Percentiles rank a stretch among this genome's conserved stretches.
Evolutionary conservation across 2,797 vertebrate genomes (phyloP).

Genomic region (Otus scops): DNA sequence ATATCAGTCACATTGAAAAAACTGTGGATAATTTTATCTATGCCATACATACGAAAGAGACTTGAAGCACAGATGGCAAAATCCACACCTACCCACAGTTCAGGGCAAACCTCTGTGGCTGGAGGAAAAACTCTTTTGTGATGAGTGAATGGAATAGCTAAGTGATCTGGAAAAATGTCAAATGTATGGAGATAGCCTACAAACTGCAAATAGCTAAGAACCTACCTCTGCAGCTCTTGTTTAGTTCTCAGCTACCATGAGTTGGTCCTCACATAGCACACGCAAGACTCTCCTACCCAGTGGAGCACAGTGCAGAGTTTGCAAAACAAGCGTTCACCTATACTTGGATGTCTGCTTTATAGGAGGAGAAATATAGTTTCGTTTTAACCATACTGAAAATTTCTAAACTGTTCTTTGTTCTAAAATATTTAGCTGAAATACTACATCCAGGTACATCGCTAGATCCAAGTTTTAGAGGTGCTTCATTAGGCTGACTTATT

Average conservation of each 20-base stretch:
- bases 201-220: background rate
- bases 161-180: background rate
- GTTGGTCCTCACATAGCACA: background rate
- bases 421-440: background rate
- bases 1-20: conserved; percentile 35
- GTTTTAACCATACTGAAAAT: background rate
- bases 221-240: background rate
- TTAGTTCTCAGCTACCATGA: background rate
- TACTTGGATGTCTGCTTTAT: background rate
- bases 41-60: background rate
- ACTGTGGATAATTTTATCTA: conserved; percentile 30
- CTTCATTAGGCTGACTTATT: background rate
- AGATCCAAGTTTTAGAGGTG: background rate
- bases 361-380: background rate
- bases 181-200: background rate
- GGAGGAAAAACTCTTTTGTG: conserved; percentile 40
- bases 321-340: background rate
- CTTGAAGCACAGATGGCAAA: conserved; percentile 57
- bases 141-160: conserved; percentile 13
- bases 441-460: background rate
- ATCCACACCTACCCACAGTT: conserved; percentile 50
- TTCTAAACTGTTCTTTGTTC: background rate
- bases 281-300: background rate
- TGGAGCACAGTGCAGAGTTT: background rate
- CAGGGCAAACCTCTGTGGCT: conserved; percentile 57